These are phyloP conservation scores for Nothocercus nigrocapillus DNA, from an alignment of 2,113 vertebrate genomes.

Conservation along the genomic window DNA sequence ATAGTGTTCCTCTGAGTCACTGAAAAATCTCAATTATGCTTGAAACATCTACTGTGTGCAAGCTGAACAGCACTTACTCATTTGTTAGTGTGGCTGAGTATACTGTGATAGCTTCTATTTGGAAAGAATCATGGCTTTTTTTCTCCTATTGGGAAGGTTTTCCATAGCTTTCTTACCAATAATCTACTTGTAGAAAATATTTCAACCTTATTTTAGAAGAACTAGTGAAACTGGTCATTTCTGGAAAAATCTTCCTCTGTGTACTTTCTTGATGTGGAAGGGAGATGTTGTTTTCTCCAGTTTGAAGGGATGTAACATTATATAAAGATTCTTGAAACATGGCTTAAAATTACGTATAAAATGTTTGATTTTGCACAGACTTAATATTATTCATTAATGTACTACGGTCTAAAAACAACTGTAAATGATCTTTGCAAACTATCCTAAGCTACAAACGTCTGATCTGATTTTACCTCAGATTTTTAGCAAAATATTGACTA, in stretches of 20 bases:
- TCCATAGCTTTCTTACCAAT: background rate
- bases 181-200: background rate
- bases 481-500: background rate
- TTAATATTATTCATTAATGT: background rate
- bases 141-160: background rate
- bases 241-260: background rate
- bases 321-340: background rate
- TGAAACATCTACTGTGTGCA: background rate
- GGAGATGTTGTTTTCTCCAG: background rate
- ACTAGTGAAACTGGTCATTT: background rate
- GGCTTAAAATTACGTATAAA: background rate
- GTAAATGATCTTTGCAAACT: background rate
- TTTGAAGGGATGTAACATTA: background rate
- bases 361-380: background rate
- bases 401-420: background rate
- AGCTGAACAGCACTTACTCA: background rate
- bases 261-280: background rate
- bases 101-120: background rate
- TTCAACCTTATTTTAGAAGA: background rate
- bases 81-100: background rate
- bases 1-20: background rate
- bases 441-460: rapidly evolving
- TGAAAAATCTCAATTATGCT: background rate
- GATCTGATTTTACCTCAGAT: background rate
- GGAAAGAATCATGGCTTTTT: background rate